These are phyloP conservation scores for Helicoverpa armigera DNA, from an alignment of 1,140 invertebrate genomes.

Conservation along the genomic window DNA sequence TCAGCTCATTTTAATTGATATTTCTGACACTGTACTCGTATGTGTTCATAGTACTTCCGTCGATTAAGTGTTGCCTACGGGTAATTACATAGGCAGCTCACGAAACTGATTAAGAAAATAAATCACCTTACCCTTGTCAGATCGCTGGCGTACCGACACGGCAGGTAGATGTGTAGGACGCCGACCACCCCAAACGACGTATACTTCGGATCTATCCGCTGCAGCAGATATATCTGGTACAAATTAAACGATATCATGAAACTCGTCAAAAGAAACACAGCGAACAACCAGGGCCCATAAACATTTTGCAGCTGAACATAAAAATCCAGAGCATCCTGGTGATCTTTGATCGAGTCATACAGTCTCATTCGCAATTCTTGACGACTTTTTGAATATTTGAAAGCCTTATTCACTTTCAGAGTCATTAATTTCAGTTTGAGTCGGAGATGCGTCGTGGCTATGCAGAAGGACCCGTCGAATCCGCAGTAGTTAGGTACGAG, in stretches of 20 bases:
- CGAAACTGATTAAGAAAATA: conserved; percentile 27
- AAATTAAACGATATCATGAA: conserved; percentile 69
- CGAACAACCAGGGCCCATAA: conserved; percentile 72
- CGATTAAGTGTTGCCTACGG: conserved; percentile 29
- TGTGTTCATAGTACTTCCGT: conserved; percentile 1
- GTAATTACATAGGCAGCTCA: conserved; percentile 1
- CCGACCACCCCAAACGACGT: conserved; percentile 67
- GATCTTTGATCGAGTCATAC: conserved; percentile 65
- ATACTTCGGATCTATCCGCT: conserved; percentile 68
- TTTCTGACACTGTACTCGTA: neutral
- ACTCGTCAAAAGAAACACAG: conserved; percentile 70
- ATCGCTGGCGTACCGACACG: conserved; percentile 70
- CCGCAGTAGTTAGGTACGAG: conserved; percentile 68
- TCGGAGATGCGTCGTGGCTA: conserved; percentile 70
- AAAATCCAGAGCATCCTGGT: conserved; percentile 69
- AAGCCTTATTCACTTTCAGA: conserved; percentile 66
- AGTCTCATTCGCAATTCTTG: conserved; percentile 61
- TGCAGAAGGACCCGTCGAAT: conserved; percentile 76
- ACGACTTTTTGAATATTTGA: conserved; percentile 60
- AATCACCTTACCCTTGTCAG: conserved; percentile 68
- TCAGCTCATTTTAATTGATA: neutral
- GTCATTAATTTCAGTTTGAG: conserved; percentile 72
- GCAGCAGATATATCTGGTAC: conserved; percentile 66
- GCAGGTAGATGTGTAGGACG: conserved; percentile 71
- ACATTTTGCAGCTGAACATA: conserved; percentile 67